Conservation (phyloP, 2,888 invertebrate species). For the Dichetophora obliterata region DNA sequence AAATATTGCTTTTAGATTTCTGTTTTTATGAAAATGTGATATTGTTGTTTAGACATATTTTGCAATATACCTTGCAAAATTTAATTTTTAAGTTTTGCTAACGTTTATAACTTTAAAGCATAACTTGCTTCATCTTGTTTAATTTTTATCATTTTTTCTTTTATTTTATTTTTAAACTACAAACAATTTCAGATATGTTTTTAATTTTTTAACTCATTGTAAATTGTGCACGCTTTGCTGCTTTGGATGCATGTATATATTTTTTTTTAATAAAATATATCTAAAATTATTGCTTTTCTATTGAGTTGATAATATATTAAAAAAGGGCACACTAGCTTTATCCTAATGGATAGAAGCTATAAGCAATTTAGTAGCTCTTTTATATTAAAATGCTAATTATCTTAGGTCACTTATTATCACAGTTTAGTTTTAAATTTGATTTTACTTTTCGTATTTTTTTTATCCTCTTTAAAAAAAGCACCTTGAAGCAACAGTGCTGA, state of each 20-base stretch:
- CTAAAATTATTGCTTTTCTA: neutral
- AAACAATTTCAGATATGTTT: too few relatives aligned
- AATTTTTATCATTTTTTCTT: too few relatives aligned
- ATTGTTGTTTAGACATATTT: too few relatives aligned
- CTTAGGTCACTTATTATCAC: slow-evolving; percentile 35
- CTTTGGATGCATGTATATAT: neutral
- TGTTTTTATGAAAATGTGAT: too few relatives aligned
- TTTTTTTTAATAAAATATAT: neutral
- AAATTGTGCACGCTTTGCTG: slow-evolving; percentile 17
- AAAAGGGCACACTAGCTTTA: too few relatives aligned
- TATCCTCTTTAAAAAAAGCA: neutral
- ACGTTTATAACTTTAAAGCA: too few relatives aligned
- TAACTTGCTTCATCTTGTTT: too few relatives aligned
- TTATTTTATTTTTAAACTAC: too few relatives aligned
- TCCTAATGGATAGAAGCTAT: too few relatives aligned
- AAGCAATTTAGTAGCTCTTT: neutral
- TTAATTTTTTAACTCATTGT: slow-evolving; percentile 25
- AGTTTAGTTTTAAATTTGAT: slow-evolving; percentile 10
- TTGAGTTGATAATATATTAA: neutral
- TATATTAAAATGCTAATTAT: neutral
- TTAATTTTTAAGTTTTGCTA: too few relatives aligned
- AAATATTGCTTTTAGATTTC: too few relatives aligned
- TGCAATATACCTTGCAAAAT: too few relatives aligned
- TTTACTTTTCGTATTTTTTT: neutral
- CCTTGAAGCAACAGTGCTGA: slow-evolving; percentile 1